Evolutionary conservation across 2,888 invertebrate species (phyloP), one percentile per base, ranked within the genome.

Genomic region (Amblyjoppa fuscipennis): DNA sequence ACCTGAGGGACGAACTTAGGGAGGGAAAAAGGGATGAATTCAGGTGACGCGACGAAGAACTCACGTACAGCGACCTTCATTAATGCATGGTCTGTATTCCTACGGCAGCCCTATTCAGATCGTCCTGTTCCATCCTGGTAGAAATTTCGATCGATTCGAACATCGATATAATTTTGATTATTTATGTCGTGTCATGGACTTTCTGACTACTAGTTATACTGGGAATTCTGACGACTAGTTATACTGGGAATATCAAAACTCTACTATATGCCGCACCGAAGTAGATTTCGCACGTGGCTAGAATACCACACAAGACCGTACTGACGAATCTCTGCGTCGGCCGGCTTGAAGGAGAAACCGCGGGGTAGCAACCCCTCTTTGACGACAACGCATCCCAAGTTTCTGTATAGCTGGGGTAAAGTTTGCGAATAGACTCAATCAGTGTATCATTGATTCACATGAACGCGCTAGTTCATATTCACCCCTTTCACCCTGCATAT

Each of bases 241-340:
- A 64, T n/a, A 13, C 31, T 31, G 61, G 16, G 64, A 34, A 31
- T 31, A 64, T 34, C n/a, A 31, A 64, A 64, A 16, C 7, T 34
- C 16, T 64, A 64, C 64, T 13, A 7, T 34, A 34, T 3, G n/a
- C 1, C 7, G 31, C n/a, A 16, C 6, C 16, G 31, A 2, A 3
- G 64, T 64, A 34, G 64, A 64, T 64, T 64, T 64, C 34, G 64
- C 64, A 64, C 64, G 64, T 64, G 64, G 13, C 64, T 64, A 13
- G 34, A 64, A 64, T 64, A 64, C 1, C 1, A 64, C 31, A n/a
- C 5, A 34, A 20, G 16, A 61, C 31, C 64, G 28, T 31, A 34
- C 2, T 28, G 34, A 64, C 31, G n/a, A 64, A 34, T 34, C 64
- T 64, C 34, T 13, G n/a, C 34, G 31, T 31, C 61, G 31, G 9